Base-by-base conservation (phyloP, 2,888 invertebrate genomes). In the Allophyes oxyacanthae region DNA sequence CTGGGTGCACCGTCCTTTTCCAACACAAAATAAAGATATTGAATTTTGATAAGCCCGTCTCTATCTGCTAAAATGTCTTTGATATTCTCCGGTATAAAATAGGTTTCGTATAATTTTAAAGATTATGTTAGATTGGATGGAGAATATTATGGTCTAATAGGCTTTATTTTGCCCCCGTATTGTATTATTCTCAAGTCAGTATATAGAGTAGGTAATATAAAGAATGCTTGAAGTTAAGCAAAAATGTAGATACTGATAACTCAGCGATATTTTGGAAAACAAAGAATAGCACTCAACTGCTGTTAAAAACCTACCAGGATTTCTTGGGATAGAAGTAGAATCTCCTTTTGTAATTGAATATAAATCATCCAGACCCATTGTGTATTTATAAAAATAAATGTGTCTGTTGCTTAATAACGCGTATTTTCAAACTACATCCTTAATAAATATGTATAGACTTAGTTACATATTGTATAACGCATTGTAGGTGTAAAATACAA, bases 21-120 rank as follows among this genome's bases (percentile, higher is more conserved):
- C 83, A 84, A 84, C 87, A 82, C 86, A 85, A 89, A 79, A 91
- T 92, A 90, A 90, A 92, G 90, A 91, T 92, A 92, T 92, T 88
- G 90, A 90, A 90, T 89, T 88, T 88, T 85, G 91, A 92, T 92
- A 91, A 88, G 79, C 76, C 80, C 75, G 73, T 85, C 86, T 87
- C 87, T 85, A 79, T 88, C 88, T 84, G 64, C 66, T 72, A 72
- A 79, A 79, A 82, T 79, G 76, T 76, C 79, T 82, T 83, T 79
- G 75, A 83, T 81, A 84, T 74, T 72, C 62, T 72, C 64, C 72
- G 78, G 69, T 81, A 77, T 75, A 81, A 82, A 83, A 76, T 78
- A 77, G 78, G 73, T 78, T 79, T 62, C 64, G 71, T 79, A 79
- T 77, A 72, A 82, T 77, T 75, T 74, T 75, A 66, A 72, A 72